Evolutionary conservation across 2,113 vertebrate genomes (phyloP).

Genomic region (Electrona antarctica): DNA sequence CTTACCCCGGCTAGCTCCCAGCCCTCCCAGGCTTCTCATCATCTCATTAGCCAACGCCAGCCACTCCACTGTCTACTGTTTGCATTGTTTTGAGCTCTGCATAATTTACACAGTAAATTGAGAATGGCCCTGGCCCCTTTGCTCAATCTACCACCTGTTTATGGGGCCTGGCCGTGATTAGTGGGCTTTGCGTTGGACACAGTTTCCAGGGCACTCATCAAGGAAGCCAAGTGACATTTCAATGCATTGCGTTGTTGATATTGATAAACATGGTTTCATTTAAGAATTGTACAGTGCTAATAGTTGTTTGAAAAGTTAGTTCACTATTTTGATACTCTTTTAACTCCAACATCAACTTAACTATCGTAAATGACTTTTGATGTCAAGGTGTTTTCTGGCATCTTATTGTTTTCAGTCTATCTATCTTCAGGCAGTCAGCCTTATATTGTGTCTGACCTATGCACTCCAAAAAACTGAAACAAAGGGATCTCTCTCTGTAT

Average conservation of each 20-base stretch:
- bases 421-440: conserved; percentile 44
- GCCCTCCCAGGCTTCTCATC: conserved; percentile 74
- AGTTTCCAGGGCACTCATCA: conserved; percentile 53
- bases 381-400: neutral
- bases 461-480: conserved; percentile 52
- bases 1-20: conserved; percentile 58
- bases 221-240: conserved; percentile 48
- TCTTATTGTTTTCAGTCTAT: neutral
- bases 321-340: neutral
- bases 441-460: conserved; percentile 52
- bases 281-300: neutral
- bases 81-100: conserved; percentile 81
- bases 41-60: conserved; percentile 76
- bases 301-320: neutral
- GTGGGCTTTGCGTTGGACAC: conserved; percentile 56
- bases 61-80: conserved; percentile 77
- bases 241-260: conserved; percentile 9
- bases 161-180: conserved; percentile 63
- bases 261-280: conserved; percentile 45
- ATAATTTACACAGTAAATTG: conserved; percentile 81
- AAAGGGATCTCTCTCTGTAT: conserved; percentile 61
- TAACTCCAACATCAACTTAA: neutral
- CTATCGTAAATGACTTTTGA: neutral
- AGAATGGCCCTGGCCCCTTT: conserved; percentile 56
- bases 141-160: conserved; percentile 80